Base-by-base conservation (phyloP, 1,140 invertebrate genomes). In the Drosophila insularis region DNA sequence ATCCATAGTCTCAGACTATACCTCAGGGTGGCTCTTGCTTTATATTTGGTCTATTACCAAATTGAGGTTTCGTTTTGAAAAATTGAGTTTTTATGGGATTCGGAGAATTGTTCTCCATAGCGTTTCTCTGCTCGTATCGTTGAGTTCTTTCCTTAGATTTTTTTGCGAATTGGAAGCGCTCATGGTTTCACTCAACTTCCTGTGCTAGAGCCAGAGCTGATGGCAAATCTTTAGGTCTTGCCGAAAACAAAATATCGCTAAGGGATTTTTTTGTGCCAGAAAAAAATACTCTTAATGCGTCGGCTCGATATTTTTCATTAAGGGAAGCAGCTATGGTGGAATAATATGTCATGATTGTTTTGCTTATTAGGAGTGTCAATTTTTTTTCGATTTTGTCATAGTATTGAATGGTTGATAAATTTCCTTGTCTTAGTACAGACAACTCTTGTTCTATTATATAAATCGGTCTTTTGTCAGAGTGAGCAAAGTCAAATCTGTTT, bases 401-500 rank as follows among this genome's bases (percentile, higher is more conserved):
- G 31, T 56, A 68, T 23, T 68, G 4, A 7, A 68, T 19, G 19
- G 68, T n/a, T 37, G 23, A 63, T 17, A 63, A 35, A 19, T 37
- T 55, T 32, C 66, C 55, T 23, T 74, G 74, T 1, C 64, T 19
- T n/a, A 77, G 56, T 13, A 37, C 66, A 14, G 50, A 68, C 31
- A 80, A 2, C 40, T 80, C 67, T 21, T 66, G 59, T 54, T 76
- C 70, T 5, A 76, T 67, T 11, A 73, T n/a, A 32, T 76, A 63
- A 8, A 80, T 62, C 4, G 73, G 63, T 2, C 70, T 31, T 60
- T 74, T 78, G 46, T 74, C 78, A 8, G 78, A 27, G 37, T 77
- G 74, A 1, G 63, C 67, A 32, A 74, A 74, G 31, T 39, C n/a
- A n/a, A n/a, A n/a, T n/a, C n/a, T n/a, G n/a, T n/a, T n/a, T n/a